Evolutionary conservation across 2,888 invertebrate genomes (phyloP).

Genomic region (Sinodicranocentrus sp.): DNA sequence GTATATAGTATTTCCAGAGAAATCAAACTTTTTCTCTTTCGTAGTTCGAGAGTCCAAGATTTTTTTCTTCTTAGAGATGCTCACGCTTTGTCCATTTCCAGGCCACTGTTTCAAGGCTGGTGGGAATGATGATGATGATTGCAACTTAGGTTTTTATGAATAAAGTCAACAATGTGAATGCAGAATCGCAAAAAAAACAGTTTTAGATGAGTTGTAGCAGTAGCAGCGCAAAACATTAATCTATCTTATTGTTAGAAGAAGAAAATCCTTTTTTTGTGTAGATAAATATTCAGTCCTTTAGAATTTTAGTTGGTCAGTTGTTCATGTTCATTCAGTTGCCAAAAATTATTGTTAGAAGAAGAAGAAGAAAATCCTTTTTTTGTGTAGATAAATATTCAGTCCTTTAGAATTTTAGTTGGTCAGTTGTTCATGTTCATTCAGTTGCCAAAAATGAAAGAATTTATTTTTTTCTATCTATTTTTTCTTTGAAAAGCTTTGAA

Average conservation of each 20-base stretch:
- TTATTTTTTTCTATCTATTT: neutral
- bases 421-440: neutral
- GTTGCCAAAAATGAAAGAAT: neutral
- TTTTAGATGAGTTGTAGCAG: neutral
- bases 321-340: neutral
- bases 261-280: neutral
- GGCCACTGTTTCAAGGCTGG: neutral
- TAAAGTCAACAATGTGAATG: no score
- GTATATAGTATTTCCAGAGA: no score
- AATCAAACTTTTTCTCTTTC: no score
- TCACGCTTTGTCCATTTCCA: no score
- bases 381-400: neutral
- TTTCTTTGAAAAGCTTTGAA: slow-evolving; percentile 13
- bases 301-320: neutral
- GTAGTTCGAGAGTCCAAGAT: no score
- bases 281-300: neutral
- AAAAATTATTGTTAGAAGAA: neutral
- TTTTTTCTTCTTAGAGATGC: no score
- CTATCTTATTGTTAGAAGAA: no score
- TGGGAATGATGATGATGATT: no score
- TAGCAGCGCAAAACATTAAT: no score
- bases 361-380: neutral
- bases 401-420: neutral
- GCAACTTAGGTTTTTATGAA: no score
- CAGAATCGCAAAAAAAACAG: neutral